Conservation (phyloP, 1,140 invertebrate species). For the Oncopeltus fasciatus region DNA sequence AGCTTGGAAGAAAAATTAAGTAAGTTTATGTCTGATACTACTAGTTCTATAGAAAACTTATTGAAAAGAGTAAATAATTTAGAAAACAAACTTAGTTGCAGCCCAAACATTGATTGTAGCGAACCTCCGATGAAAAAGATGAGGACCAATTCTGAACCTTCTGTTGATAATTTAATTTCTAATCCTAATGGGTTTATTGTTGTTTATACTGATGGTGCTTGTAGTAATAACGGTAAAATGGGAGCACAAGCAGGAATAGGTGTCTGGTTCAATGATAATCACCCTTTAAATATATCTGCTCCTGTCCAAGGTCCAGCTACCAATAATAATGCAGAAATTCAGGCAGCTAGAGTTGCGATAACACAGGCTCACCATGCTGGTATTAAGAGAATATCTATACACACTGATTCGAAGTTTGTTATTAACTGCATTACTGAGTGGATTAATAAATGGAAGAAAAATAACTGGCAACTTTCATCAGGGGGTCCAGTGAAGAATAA, state of each 20-base stretch:
- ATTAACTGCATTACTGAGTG: slow-evolving; percentile 77
- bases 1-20: slow-evolving; percentile 8
- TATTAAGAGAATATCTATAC: slow-evolving; percentile 57
- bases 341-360: slow-evolving; percentile 75
- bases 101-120: neutral
- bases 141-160: neutral
- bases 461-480: slow-evolving; percentile 57
- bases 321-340: slow-evolving; percentile 98
- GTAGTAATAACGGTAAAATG: slow-evolving; percentile 56
- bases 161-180: neutral
- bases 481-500: slow-evolving; percentile 73
- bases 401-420: slow-evolving; percentile 85
- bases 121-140: neutral
- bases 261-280: slow-evolving; percentile 76
- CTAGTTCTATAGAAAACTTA: neutral
- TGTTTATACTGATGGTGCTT: slow-evolving; percentile 85
- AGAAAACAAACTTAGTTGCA: neutral
- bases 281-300: slow-evolving; percentile 67
- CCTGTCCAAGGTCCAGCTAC: slow-evolving; percentile 68
- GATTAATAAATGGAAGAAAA: slow-evolving; percentile 76
- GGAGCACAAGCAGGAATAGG: slow-evolving; percentile 80
- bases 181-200: slow-evolving; percentile 43
- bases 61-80: neutral
- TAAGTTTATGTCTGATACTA: slow-evolving; percentile 4
- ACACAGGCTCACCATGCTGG: slow-evolving; percentile 48